Evolutionary conservation across 2,888 invertebrate genomes (phyloP), one percentile per base, ranked within the genome.

Genomic region (Drosophila engyochracea): DNA sequence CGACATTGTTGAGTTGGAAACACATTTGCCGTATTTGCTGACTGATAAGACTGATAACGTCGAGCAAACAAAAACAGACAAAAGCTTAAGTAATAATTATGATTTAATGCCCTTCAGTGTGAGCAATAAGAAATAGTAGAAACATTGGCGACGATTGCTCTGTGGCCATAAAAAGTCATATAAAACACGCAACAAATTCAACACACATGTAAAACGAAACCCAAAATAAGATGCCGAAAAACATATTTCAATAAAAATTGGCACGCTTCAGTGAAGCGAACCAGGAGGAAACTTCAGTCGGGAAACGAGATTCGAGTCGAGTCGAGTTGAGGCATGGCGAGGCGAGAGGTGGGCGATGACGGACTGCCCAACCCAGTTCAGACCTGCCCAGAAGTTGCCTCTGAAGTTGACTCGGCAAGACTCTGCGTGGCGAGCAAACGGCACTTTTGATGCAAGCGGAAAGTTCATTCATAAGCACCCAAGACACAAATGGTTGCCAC

Each of bases 191-290:
- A 76, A 74, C 81, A 82, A 76, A 81, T 70, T 75, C 67, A 58
- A 55, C 22, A 52, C 70, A 68, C 64, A 73, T 53, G 52, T 53
- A 49, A 44, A 69, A 62, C 53, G 52, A 60, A 65, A 57, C 53
- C 59, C 55, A 74, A 67, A 70, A 75, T 64, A 85, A 79, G 76
- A 86, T 57, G 76, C 86, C 86, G 83, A 83, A 86, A 83, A 74
- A 57, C 57, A 57, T 57, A 76, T 86, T 86, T 89, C 87, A 85
- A 83, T 83, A 81, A 79, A 82, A 82, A 79, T 81, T 85, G 88
- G 82, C 88, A 87, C 83, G 87, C 87, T 87, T 83, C 87, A 89
- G 33, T 87, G 87, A 72, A 87, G 88, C 87, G 85, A 54, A 55
- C 70, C 70, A 76, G 52, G 74, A 79, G 74, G 62, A 62, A 80